Evolutionary conservation across 1,140 invertebrate species (phyloP).

Genomic region (Pseudachorutes palmiensis): DNA sequence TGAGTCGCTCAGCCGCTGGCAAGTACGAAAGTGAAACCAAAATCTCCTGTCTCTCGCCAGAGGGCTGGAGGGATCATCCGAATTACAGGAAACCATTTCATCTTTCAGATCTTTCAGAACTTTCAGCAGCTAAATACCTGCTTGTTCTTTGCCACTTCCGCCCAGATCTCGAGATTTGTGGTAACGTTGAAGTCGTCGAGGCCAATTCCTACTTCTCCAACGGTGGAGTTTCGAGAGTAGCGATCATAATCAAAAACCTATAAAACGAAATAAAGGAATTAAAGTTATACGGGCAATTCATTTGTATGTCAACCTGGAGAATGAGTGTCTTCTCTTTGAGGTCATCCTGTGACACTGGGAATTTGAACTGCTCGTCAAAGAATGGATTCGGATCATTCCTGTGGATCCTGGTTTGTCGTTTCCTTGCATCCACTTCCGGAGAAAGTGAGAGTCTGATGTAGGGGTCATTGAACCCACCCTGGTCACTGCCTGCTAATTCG

Average conservation of each 20-base stretch:
- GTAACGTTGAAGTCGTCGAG: slow-evolving; percentile 61
- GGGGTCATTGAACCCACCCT: slow-evolving; percentile 77
- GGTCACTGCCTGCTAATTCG: slow-evolving; percentile 67
- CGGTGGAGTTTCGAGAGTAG: slow-evolving; percentile 68
- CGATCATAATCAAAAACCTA: slow-evolving; percentile 61
- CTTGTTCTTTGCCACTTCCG: slow-evolving; percentile 62
- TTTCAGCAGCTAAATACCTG: slow-evolving; percentile 43
- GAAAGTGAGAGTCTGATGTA: slow-evolving; percentile 66
- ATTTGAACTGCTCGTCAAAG: slow-evolving; percentile 77
- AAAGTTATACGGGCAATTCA: too few species aligned
- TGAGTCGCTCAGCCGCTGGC: slow-evolving; percentile 74
- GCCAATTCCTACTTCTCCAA: slow-evolving; percentile 62
- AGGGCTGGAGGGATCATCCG: slow-evolving; percentile 47
- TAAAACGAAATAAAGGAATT: slow-evolving; percentile 15
- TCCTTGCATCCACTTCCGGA: slow-evolving; percentile 72
- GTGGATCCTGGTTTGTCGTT: slow-evolving; percentile 69
- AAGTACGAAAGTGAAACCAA: slow-evolving; percentile 74
- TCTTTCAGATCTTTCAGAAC: neutral
- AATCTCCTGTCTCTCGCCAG: slow-evolving; percentile 69
- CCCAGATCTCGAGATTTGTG: slow-evolving; percentile 66
- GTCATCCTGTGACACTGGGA: slow-evolving; percentile 71
- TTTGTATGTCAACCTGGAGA: slow-evolving; percentile 59
- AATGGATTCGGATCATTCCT: slow-evolving; percentile 66
- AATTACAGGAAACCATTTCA: too few species aligned
- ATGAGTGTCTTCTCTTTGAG: slow-evolving; percentile 62